phyloP scores from a whole-genome alignment of 2,797 vertebrate species.

The Loriculus beryllinus region DNA sequence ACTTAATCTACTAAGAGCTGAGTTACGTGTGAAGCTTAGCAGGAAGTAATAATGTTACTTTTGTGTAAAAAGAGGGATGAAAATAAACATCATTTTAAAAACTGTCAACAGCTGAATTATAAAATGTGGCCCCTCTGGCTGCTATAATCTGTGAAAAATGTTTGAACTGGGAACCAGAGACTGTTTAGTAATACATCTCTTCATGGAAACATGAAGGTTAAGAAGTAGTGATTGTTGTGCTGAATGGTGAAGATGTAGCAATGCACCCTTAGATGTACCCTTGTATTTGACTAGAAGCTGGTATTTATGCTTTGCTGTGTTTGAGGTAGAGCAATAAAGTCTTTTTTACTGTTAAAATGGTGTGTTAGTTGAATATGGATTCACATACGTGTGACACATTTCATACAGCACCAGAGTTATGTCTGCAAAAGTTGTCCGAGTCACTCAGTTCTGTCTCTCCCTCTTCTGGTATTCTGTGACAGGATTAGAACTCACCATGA shows the following conservation, averaged over 20 bases:
- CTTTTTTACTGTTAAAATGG: background rate
- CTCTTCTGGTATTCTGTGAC: background rate
- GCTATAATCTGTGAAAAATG: background rate
- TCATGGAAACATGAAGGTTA: background rate
- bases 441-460: background rate
- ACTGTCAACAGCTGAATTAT: background rate
- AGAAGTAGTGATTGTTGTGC: background rate
- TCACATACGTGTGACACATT: background rate
- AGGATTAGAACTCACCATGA: background rate
- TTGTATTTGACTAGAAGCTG: background rate
- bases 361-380: background rate
- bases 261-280: background rate
- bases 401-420: background rate
- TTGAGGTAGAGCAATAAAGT: background rate
- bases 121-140: background rate
- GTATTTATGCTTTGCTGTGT: background rate
- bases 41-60: constrained; percentile 13
- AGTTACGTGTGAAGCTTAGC: background rate
- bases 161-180: background rate
- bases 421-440: background rate
- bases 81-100: background rate
- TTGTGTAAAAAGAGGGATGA: background rate
- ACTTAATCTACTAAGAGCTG: background rate
- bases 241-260: accelerated
- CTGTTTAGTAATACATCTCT: background rate